Evolutionary conservation across 2,888 invertebrate species (phyloP).

Genomic region (Lasioglossum lativentre): DNA sequence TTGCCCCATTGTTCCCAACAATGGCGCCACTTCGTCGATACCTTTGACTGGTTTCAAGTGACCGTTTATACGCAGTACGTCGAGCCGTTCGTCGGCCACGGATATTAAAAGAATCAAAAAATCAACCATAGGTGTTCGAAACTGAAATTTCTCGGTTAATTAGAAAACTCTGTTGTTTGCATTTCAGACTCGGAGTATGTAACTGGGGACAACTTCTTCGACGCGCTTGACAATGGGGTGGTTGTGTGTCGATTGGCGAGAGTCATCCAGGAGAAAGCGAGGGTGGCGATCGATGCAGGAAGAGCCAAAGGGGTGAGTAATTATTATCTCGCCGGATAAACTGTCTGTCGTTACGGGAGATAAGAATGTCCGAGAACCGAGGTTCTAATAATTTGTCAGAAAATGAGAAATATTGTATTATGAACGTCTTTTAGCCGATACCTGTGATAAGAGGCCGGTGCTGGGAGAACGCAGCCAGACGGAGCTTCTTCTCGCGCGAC

Average conservation of each 20-base stretch:
- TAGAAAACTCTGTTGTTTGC: conserved; percentile 48
- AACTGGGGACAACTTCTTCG: conserved; percentile 92
- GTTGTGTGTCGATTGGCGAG: conserved; percentile 93
- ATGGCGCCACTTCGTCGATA: conserved; percentile 57
- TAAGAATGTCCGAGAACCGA: not conserved
- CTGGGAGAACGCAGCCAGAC: conserved; percentile 93
- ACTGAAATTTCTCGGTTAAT: not conserved
- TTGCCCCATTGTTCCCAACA: conserved; percentile 51
- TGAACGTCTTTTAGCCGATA: conserved; percentile 87
- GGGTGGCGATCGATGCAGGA: conserved; percentile 88
- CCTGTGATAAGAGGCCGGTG: conserved; percentile 91
- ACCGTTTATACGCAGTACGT: conserved; percentile 43
- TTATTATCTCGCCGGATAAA: not conserved
- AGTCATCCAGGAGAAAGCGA: conserved; percentile 91
- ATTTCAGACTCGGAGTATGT: conserved; percentile 90
- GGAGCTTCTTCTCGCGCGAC: conserved; percentile 95
- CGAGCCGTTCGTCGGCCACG: not conserved
- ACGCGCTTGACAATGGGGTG: conserved; percentile 93
- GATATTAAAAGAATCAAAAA: not conserved
- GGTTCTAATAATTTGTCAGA: not conserved
- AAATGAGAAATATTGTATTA: not conserved
- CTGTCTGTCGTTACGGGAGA: not conserved
- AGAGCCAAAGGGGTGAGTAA: conserved; percentile 87
- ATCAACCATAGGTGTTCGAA: not conserved
- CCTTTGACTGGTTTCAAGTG: conserved; percentile 38